Base-by-base conservation (phyloP, 2,888 invertebrate species). In the Drosophila recens region DNA sequence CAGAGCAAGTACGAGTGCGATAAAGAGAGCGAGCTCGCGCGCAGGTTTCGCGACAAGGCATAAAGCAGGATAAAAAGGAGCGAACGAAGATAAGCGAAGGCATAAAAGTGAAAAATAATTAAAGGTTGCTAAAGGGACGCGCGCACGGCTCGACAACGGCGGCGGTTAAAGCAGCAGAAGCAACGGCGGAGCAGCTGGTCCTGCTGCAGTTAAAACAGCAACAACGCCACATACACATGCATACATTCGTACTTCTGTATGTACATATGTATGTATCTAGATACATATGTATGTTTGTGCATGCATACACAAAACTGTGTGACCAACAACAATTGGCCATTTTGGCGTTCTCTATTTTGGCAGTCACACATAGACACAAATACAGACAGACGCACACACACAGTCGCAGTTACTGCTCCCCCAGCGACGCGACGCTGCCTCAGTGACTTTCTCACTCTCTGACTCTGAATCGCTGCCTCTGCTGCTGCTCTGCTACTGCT, bases 61-160 rank as follows among this genome's bases (percentile, higher is more conserved):
- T 46, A 77, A 72, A 62, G 72, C 66, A 89, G 89, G 89, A 83
- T 84, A 77, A 87, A 79, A 74, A 87, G 85, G 85, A 81, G 74
- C 78, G 68, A 81, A 64, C 72, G 79, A 89, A 85, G 88, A 83
- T 89, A 90, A 79, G 75, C 67, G 67, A 89, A 87, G 89, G 89
- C 82, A 69, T 68, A 87, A 68, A 82, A 79, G 82, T 75, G 85
- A 87, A 86, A 89, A 89, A 83, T 89, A 89, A 89, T 89, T 83
- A 89, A 83, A 87, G 79, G 88, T 82, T 85, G 69, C 72, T 49
- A 62, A 64, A 79, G 80, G 79, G 67, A 71, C 53, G 67, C 58
- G 77, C 48, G 52, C 57, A 64, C 40, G 52, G 40, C 34, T 57
- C 43, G 61, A 53, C 30, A 62, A 43, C 52, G 54, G 42, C 65